Percentiles rank a stretch among this genome's conserved stretches.
Evolutionary conservation across 2,888 invertebrate genomes (phyloP).

Genomic region (Sesia apiformis): DNA sequence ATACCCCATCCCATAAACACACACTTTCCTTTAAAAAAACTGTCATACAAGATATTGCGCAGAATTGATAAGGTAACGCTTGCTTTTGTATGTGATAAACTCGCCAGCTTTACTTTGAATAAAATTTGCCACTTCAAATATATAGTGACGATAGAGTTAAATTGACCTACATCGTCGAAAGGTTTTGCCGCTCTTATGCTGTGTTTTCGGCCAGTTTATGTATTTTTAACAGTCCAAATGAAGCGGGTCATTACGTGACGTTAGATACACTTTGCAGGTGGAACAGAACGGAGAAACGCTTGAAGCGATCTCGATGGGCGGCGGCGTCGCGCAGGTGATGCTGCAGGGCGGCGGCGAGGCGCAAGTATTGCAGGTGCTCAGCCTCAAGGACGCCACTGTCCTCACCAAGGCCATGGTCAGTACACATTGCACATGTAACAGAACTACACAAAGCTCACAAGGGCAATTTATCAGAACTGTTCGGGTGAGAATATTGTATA

Average conservation of each 20-base stretch:
- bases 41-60: too few species aligned
- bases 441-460: background rate
- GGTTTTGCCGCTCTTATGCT: background rate
- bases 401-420: constrained; percentile 85
- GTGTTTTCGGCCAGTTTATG: background rate
- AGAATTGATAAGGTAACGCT: too few species aligned
- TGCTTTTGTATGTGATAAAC: too few species aligned
- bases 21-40: too few species aligned
- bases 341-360: constrained; percentile 85
- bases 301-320: constrained; percentile 85
- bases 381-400: constrained; percentile 88
- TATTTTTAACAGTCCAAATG: too few species aligned
- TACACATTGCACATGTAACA: background rate
- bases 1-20: too few species aligned
- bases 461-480: too few species aligned
- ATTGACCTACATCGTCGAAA: constrained; percentile 1
- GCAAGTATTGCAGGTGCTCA: constrained; percentile 88
- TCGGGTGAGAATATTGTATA: too few species aligned
- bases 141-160: too few species aligned
- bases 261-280: constrained; percentile 61
- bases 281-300: constrained; percentile 84
- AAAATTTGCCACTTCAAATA: too few species aligned
- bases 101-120: too few species aligned
- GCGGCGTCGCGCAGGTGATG: constrained; percentile 88
- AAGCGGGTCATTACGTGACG: too few species aligned